Evolutionary conservation across 2,113 vertebrate genomes (phyloP).

Genomic region (Hucho hucho): DNA sequence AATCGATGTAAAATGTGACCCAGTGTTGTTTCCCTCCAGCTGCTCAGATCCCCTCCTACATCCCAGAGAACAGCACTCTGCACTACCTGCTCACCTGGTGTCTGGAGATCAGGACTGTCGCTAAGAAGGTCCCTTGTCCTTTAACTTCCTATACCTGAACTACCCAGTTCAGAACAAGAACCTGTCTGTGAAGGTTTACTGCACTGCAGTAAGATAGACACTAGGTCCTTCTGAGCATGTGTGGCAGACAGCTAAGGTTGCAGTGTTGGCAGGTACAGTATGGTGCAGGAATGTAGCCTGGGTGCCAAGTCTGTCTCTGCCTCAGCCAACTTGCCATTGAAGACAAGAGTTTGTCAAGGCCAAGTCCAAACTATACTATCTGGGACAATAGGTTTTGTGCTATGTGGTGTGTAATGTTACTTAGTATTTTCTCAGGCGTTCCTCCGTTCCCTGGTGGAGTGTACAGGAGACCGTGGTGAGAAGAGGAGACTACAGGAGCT

Average conservation of each 20-base stretch:
- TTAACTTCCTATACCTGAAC: not conserved
- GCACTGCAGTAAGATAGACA: not conserved
- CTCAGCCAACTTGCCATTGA: too few species aligned
- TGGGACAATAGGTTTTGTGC: too few species aligned
- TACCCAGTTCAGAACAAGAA: not conserved
- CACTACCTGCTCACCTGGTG: conserved; percentile 87
- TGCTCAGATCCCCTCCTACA: conserved; percentile 75
- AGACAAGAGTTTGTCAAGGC: not conserved
- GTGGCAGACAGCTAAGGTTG: not conserved
- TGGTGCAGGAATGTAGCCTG: not conserved
- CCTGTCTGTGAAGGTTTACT: not conserved
- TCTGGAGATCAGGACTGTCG: conserved; percentile 88
- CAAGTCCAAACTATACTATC: too few species aligned
- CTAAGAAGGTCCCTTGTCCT: conserved; percentile 83
- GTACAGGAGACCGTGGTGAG: conserved; percentile 66
- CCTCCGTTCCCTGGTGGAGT: conserved; percentile 84
- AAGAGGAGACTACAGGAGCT: conserved; percentile 90
- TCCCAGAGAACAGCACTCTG: conserved; percentile 78
- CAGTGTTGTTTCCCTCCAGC: conserved; percentile 64
- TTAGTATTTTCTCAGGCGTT: conserved; percentile 77
- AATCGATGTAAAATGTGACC: too few species aligned
- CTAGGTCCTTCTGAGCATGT: not conserved
- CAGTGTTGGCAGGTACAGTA: not conserved
- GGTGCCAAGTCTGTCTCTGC: not conserved
- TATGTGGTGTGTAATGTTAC: too few species aligned